A percentile compares a stretch with the other conserved stretches of the same genome.
Conservation (phyloP, 2,797 vertebrate genomes). For the Argentina silus region DNA sequence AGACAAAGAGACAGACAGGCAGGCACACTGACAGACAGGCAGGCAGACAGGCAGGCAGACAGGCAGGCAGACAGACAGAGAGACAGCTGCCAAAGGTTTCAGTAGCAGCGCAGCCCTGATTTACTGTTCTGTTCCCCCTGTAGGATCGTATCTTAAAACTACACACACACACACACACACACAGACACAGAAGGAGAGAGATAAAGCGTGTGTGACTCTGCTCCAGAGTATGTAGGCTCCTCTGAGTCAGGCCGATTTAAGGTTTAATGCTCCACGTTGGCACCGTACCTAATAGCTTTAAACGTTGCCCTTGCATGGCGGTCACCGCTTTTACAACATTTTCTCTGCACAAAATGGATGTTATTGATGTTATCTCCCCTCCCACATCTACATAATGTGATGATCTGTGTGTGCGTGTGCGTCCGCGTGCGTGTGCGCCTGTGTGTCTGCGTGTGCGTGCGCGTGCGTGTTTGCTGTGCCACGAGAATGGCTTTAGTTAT, state of each 20-base stretch:
- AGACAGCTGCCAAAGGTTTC: not conserved
- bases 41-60: no score
- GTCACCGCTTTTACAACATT: not conserved
- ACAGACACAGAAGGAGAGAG: not conserved
- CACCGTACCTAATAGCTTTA: not conserved
- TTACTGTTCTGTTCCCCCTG: not conserved
- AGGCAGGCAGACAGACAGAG: not conserved
- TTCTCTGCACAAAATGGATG: not conserved
- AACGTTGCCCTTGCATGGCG: not conserved
- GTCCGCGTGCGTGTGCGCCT: no score
- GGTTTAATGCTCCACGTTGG: conserved; percentile 6
- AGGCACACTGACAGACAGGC: no score
- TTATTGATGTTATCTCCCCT: not conserved
- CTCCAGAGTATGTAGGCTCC: not conserved
- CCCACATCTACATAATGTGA: not conserved
- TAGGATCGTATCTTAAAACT: not conserved
- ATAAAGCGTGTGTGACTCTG: not conserved
- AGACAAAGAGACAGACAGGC: no score
- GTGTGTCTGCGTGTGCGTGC: no score
- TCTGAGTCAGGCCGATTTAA: not conserved
- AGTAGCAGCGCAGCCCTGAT: not conserved
- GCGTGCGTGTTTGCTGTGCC: not conserved
- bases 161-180: not conserved
- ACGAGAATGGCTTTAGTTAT: not conserved
- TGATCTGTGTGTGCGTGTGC: not conserved